Conservation (phyloP, 2,113 vertebrate species). For the Electrona antarctica region DNA sequence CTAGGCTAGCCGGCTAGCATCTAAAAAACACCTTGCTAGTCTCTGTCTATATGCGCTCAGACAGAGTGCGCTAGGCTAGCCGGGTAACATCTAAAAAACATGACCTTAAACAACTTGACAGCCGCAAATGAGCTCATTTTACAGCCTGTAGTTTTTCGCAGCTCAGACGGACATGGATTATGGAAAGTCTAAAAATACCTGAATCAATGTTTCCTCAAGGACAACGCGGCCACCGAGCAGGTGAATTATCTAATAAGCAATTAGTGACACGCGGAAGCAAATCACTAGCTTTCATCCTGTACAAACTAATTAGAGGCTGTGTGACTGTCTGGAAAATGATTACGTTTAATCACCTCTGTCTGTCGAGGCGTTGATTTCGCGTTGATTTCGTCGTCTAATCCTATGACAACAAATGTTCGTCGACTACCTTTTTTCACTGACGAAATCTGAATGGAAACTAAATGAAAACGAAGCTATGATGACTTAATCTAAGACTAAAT, state of each 20-base stretch:
- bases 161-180: slow-evolving; percentile 18
- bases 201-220: slow-evolving; percentile 39
- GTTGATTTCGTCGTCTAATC: too few species aligned
- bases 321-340: too few species aligned
- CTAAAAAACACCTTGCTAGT: not conserved
- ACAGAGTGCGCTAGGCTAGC: not conserved
- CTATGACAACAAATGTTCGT: too few species aligned
- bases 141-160: not conserved
- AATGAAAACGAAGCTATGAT: too few species aligned
- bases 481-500: too few species aligned
- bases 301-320: slow-evolving; percentile 57
- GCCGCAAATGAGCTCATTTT: slow-evolving; percentile 13
- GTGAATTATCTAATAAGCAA: slow-evolving; percentile 29
- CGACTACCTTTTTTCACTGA: too few species aligned
- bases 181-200: slow-evolving; percentile 22
- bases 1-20: too few species aligned
- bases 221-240: slow-evolving; percentile 14
- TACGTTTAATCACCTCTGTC: too few species aligned
- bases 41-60: too few species aligned
- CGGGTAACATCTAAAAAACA: too few species aligned
- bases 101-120: slow-evolving; percentile 11
- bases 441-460: too few species aligned
- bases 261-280: slow-evolving; percentile 45
- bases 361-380: too few species aligned
- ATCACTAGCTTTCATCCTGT: slow-evolving; percentile 56